These are phyloP conservation scores for Lerema accius DNA, from an alignment of 1,140 invertebrate species.

Conservation along the genomic window DNA sequence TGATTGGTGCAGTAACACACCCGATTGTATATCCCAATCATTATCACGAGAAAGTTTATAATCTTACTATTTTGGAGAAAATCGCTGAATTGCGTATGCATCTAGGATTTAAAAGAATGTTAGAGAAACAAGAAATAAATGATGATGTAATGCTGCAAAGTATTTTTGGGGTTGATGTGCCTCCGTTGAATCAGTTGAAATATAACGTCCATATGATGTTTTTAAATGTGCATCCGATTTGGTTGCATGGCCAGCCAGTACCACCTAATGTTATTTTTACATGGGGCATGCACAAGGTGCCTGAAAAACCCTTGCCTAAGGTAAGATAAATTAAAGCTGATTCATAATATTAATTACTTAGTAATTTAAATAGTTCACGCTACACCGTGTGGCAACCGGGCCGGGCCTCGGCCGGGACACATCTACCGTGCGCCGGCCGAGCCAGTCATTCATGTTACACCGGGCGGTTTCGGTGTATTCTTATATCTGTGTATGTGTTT, in stretches of 20 bases:
- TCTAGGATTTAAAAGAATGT: conserved; percentile 39
- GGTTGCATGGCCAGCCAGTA: conserved; percentile 66
- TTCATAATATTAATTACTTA: too few relatives aligned
- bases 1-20: conserved; percentile 40
- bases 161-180: conserved; percentile 25
- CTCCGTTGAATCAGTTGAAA: conserved; percentile 9
- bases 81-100: conserved; percentile 22
- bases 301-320: too few relatives aligned
- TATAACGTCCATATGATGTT: conserved; percentile 26
- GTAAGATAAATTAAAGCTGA: too few relatives aligned
- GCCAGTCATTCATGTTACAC: too few relatives aligned
- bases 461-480: too few relatives aligned
- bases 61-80: conserved; percentile 44
- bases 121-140: conserved; percentile 4
- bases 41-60: conserved; percentile 34
- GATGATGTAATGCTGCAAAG: conserved; percentile 37
- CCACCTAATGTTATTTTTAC: conserved; percentile 74
- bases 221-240: conserved; percentile 37
- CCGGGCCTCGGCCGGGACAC: too few relatives aligned
- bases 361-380: too few relatives aligned
- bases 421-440: too few relatives aligned
- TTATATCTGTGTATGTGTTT: too few relatives aligned
- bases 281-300: conserved; percentile 43
- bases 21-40: conserved; percentile 42
- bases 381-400: too few relatives aligned